Evolutionary conservation across 2,113 vertebrate species (phyloP).

Genomic region (Corapipo altera): DNA sequence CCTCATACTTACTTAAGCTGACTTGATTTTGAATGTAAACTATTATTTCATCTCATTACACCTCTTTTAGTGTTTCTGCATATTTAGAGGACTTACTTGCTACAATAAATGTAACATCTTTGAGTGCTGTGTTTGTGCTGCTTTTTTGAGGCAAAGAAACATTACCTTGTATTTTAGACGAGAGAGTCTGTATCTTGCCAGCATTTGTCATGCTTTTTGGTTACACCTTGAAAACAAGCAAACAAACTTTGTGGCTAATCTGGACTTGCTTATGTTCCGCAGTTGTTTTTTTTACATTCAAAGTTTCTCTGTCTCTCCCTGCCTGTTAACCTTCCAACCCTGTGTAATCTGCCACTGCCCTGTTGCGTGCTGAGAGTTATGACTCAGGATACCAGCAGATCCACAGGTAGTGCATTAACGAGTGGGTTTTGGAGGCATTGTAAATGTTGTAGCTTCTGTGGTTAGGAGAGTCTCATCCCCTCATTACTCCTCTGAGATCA

Average conservation of each 20-base stretch:
- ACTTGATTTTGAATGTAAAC: background rate
- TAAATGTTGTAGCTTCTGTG: background rate
- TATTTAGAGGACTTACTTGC: background rate
- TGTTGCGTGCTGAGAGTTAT: rapidly evolving
- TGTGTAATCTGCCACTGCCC: background rate
- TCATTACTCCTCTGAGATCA: background rate
- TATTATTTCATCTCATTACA: background rate
- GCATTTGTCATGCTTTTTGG: background rate
- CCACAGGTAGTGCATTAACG: background rate
- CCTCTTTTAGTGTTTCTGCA: background rate
- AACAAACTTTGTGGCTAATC: background rate
- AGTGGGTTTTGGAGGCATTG: background rate
- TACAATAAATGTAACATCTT: background rate
- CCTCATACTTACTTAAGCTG: background rate
- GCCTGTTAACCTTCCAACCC: background rate
- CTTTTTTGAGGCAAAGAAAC: background rate
- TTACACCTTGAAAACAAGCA: background rate
- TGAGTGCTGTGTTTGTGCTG: background rate
- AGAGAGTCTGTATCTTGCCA: background rate
- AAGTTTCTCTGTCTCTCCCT: background rate
- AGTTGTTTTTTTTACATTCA: background rate
- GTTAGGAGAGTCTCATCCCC: background rate
- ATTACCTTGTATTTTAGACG: background rate
- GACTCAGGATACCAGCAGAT: background rate
- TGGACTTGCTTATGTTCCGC: background rate